Conservation (phyloP, 2,113 vertebrate species). For the Aptenodytes forsteri region DNA sequence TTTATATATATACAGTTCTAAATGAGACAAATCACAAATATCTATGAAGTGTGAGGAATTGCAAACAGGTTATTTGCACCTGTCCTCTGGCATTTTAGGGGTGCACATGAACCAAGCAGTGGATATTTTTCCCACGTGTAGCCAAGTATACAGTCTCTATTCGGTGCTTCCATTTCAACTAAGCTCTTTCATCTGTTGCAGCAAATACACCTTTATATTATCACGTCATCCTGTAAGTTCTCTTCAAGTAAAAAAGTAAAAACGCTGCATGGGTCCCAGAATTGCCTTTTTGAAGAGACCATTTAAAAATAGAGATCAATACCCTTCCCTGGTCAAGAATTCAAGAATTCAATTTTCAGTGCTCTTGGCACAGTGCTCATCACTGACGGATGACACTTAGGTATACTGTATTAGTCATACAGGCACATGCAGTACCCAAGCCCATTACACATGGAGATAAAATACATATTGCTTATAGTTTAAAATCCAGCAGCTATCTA, state of each 20-base stretch:
- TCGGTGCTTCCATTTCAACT: neutral
- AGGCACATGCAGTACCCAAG: neutral
- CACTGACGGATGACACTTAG: neutral
- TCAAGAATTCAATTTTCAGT: constrained; percentile 7
- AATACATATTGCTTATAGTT: neutral
- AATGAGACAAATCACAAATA: neutral
- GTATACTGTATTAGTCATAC: neutral
- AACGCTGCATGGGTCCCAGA: neutral
- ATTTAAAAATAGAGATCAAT: neutral
- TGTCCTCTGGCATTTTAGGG: neutral
- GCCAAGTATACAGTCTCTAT: neutral
- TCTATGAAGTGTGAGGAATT: neutral
- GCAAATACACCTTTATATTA: neutral
- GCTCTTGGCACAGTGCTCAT: neutral
- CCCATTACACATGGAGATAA: neutral
- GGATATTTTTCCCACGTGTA: neutral
- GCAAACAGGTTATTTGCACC: neutral
- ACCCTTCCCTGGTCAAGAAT: neutral
- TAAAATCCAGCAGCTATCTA: neutral
- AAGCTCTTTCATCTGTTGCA: neutral
- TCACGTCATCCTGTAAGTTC: neutral
- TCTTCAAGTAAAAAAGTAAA: neutral
- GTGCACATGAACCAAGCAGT: neutral
- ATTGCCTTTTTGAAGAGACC: neutral
- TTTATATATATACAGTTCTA: neutral